Conservation (phyloP, 2,888 invertebrate genomes). For the Xylota sylvarum region DNA sequence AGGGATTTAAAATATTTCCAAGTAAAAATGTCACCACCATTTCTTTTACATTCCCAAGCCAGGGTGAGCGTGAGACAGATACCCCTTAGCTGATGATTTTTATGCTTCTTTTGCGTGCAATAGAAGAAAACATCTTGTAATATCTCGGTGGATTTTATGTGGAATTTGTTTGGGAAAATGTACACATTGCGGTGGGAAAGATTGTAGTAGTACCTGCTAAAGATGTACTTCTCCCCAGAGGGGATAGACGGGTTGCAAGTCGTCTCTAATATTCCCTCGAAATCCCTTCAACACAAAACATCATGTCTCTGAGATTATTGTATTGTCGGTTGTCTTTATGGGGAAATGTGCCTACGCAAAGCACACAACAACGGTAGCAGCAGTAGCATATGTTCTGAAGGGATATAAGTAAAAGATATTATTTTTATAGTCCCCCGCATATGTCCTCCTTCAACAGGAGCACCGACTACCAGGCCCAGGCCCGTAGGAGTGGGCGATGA, state of each 20-base stretch:
- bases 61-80: background rate
- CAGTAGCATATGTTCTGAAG: conserved; percentile 26
- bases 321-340: conserved; percentile 51
- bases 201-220: conserved; percentile 30
- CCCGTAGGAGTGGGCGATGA: background rate
- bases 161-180: conserved; percentile 34
- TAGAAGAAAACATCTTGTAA: conserved; percentile 20
- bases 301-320: conserved; percentile 46
- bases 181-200: conserved; percentile 4
- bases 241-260: conserved; percentile 2
- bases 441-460: conserved; percentile 18
- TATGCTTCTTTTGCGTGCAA: conserved; percentile 7
- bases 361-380: conserved; percentile 18
- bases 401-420: conserved; percentile 49
- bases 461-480: too few relatives aligned
- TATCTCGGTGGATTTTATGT: conserved; percentile 32
- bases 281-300: conserved; percentile 32
- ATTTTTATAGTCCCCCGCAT: conserved; percentile 52
- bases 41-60: conserved; percentile 13
- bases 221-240: conserved; percentile 19
- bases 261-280: conserved; percentile 13
- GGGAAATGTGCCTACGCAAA: conserved; percentile 58
- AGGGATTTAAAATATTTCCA: conserved; percentile 26
- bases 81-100: conserved; percentile 12
- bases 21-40: conserved; percentile 27